Evolutionary conservation across 2,888 invertebrate species (phyloP).

Genomic region (Proisotoma minuta): DNA sequence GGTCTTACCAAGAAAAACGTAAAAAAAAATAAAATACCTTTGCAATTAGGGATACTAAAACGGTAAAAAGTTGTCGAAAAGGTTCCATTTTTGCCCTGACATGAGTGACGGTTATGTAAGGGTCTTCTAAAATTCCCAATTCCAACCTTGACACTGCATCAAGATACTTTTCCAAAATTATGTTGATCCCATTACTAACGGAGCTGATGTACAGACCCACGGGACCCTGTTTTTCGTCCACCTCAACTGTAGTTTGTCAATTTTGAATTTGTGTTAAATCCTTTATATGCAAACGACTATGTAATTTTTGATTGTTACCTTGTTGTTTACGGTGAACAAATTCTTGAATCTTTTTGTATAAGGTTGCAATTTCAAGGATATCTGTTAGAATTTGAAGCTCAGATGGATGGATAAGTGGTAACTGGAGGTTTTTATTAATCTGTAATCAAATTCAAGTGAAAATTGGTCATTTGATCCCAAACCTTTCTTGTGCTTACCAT

Average conservation of each 20-base stretch:
- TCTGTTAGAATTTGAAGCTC: slow-evolving; percentile 37
- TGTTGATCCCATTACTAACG: slow-evolving; percentile 40
- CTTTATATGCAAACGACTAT: too few relatives aligned
- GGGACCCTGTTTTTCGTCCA: slow-evolving; percentile 4
- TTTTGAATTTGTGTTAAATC: too few relatives aligned
- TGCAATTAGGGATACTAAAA: slow-evolving; percentile 25
- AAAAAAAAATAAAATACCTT: slow-evolving; percentile 21
- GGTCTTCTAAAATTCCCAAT: slow-evolving; percentile 36
- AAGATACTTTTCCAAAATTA: slow-evolving; percentile 36
- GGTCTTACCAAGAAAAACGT: too few relatives aligned
- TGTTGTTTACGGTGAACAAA: slow-evolving; percentile 30
- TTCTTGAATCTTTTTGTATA: slow-evolving; percentile 33
- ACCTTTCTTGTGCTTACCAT: slow-evolving; percentile 22
- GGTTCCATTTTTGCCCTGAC: slow-evolving; percentile 34
- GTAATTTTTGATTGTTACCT: too few relatives aligned
- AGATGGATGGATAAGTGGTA: slow-evolving; percentile 41
- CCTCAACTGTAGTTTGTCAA: too few relatives aligned
- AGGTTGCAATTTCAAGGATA: slow-evolving; percentile 40
- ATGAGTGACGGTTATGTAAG: slow-evolving; percentile 38
- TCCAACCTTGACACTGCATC: slow-evolving; percentile 36
- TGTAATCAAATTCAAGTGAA: slow-evolving; percentile 11
- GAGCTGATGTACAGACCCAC: slow-evolving; percentile 37
- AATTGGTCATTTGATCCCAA: not conserved
- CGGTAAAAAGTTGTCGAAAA: slow-evolving; percentile 34
- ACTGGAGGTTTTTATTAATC: slow-evolving; percentile 35